A percentile compares a stretch with the other conserved stretches of the same genome.
Evolutionary conservation across 1,140 invertebrate species (phyloP).

Genomic region (Zaprionus capensis): DNA sequence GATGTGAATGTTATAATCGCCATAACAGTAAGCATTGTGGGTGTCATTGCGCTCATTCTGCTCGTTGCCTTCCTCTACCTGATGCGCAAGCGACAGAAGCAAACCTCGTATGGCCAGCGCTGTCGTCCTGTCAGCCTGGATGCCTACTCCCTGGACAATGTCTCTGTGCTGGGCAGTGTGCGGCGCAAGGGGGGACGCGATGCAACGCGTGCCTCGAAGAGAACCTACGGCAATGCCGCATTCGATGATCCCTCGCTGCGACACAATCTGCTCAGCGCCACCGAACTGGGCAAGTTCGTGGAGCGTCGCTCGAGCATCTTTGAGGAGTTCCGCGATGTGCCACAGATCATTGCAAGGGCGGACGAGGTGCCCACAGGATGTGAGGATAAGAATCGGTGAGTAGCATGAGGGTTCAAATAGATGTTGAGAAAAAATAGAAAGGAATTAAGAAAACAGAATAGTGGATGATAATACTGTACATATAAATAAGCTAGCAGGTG

Average conservation of each 20-base stretch:
- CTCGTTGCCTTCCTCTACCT: conserved; percentile 89
- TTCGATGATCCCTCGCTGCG: conserved; percentile 91
- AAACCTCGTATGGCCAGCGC: conserved; percentile 90
- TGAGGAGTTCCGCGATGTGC: conserved; percentile 92
- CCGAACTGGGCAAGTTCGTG: conserved; percentile 89
- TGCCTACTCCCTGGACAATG: conserved; percentile 94
- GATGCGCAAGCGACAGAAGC: conserved; percentile 89
- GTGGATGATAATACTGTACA: too few relatives aligned
- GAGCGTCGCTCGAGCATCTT: conserved; percentile 89
- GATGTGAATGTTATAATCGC: conserved; percentile 85
- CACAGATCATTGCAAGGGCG: conserved; percentile 89
- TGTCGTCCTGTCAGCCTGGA: conserved; percentile 94
- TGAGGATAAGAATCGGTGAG: conserved; percentile 92
- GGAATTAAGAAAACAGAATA: too few relatives aligned
- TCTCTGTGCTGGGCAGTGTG: conserved; percentile 92
- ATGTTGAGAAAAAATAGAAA: too few relatives aligned
- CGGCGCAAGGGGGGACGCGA: conserved; percentile 88
- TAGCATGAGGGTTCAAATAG: neutral
- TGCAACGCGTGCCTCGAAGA: conserved; percentile 89
- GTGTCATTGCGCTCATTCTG: conserved; percentile 86
- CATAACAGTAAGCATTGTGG: conserved; percentile 85
- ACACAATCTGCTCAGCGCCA: conserved; percentile 69
- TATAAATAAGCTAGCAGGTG: too few relatives aligned
- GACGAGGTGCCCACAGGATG: conserved; percentile 93
- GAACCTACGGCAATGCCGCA: conserved; percentile 95